Percentiles rank a stretch among this genome's conserved stretches.
Evolutionary conservation across 2,797 vertebrate species (phyloP).

Genomic region (Malurus splendens): DNA sequence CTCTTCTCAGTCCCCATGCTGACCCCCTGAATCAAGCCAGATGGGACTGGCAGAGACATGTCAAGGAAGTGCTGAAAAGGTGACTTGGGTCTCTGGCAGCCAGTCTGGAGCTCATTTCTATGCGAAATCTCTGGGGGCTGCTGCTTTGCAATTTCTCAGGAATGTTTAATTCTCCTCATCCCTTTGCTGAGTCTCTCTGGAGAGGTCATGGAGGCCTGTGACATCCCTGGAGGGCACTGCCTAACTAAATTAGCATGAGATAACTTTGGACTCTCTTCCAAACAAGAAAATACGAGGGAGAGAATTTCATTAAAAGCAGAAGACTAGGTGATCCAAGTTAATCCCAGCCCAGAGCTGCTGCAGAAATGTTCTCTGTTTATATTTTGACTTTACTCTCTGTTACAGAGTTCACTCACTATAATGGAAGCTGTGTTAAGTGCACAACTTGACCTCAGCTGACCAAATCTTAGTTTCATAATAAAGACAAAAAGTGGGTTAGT

Average conservation of each 20-base stretch:
- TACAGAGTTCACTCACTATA: constrained; percentile 69
- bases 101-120: constrained; percentile 79
- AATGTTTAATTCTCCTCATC: constrained; percentile 95
- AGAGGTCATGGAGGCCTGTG: constrained; percentile 87
- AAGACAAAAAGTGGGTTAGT: constrained; percentile 61
- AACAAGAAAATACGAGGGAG: constrained; percentile 76
- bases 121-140: constrained; percentile 80
- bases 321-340: constrained; percentile 82
- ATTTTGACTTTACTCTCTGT: constrained; percentile 65
- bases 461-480: constrained; percentile 65
- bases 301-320: constrained; percentile 88
- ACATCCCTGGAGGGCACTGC: constrained; percentile 93
- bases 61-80: constrained; percentile 83
- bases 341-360: constrained; percentile 80
- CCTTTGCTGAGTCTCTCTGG: constrained; percentile 74
- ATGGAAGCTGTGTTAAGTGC: constrained; percentile 60
- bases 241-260: constrained; percentile 99
- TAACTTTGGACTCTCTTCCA: constrained; percentile 85
- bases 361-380: constrained; percentile 69
- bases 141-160: constrained; percentile 92
- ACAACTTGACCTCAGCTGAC: constrained; percentile 69
- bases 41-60: constrained; percentile 72
- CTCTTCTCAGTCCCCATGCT: constrained; percentile 61
- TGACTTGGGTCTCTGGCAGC: constrained; percentile 79
- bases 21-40: constrained; percentile 78